A percentile compares a stretch with the other conserved stretches of the same genome.
Evolutionary conservation across 2,113 vertebrate genomes (phyloP).

Genomic region (Phalacrocorax aristotelis): DNA sequence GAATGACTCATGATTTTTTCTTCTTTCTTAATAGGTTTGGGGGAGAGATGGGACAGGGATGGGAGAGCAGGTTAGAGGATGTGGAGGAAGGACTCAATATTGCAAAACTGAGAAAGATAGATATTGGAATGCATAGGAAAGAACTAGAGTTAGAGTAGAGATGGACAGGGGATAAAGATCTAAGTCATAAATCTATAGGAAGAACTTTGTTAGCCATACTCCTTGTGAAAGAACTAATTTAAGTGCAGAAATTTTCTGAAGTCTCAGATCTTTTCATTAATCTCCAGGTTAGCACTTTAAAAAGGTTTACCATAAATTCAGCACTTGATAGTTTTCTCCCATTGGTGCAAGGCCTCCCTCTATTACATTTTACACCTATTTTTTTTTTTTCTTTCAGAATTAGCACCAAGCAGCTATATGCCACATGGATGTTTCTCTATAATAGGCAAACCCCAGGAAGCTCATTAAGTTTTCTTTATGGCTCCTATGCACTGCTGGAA

Average conservation of each 20-base stretch:
- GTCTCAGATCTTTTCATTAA: constrained; percentile 6
- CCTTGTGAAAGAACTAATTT: neutral
- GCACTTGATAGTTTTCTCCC: neutral
- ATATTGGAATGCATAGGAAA: neutral
- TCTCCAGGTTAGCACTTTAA: neutral
- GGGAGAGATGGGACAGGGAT: rapidly evolving
- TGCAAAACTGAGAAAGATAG: neutral
- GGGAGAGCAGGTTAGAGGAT: neutral
- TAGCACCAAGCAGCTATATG: neutral
- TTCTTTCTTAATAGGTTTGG: neutral
- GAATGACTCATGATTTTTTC: neutral
- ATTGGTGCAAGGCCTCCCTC: neutral
- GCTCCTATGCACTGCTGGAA: constrained; percentile 31
- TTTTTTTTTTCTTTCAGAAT: neutral
- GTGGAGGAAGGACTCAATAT: neutral
- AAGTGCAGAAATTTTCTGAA: neutral
- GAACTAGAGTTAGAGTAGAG: neutral
- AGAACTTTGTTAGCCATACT: neutral
- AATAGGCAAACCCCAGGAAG: constrained; percentile 22
- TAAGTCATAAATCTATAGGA: neutral
- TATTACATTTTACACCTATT: neutral
- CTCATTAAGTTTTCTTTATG: constrained; percentile 54
- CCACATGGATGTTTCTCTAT: neutral
- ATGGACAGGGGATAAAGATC: neutral
- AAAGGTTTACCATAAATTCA: neutral